Evolutionary conservation across 2,888 invertebrate species (phyloP).

Genomic region (Mechanitis mazaeus): DNA sequence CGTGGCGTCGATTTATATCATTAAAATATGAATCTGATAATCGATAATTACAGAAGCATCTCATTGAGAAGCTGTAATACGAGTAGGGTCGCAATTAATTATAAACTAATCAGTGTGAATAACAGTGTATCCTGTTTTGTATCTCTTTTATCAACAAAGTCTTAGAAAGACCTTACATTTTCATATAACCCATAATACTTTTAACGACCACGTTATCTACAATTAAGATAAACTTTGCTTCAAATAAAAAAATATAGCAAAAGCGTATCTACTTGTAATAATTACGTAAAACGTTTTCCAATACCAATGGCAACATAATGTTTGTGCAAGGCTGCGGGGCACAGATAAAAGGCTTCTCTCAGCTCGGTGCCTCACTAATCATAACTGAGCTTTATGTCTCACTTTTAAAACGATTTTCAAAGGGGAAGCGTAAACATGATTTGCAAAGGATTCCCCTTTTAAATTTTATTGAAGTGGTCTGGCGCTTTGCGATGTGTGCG

Average conservation of each 20-base stretch:
- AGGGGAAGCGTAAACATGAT: slow-evolving; percentile 5
- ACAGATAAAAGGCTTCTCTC: slow-evolving; percentile 57
- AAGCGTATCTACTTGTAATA: neutral
- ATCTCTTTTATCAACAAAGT: too few species aligned
- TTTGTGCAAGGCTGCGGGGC: slow-evolving; percentile 40
- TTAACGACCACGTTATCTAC: too few species aligned
- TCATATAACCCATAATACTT: too few species aligned
- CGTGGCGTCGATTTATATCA: too few species aligned
- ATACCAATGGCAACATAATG: slow-evolving; percentile 29
- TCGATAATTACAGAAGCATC: too few species aligned
- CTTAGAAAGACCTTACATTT: too few species aligned
- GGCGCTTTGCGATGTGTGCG: slow-evolving; percentile 3
- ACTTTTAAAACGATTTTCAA: slow-evolving; percentile 7
- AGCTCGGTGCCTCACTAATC: slow-evolving; percentile 27
- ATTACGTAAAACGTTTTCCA: slow-evolving; percentile 9
- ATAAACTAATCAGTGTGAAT: too few species aligned
- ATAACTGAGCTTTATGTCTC: slow-evolving; percentile 1
- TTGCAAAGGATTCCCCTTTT: slow-evolving; percentile 6
- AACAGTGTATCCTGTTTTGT: too few species aligned
- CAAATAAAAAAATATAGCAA: neutral
- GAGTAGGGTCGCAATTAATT: too few species aligned
- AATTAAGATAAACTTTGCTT: neutral
- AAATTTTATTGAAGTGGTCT: slow-evolving; percentile 4
- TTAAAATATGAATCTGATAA: too few species aligned
- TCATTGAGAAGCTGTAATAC: too few species aligned